These are phyloP conservation scores for Melanaphis sacchari DNA, from an alignment of 1,140 invertebrate species.

Conservation along the genomic window DNA sequence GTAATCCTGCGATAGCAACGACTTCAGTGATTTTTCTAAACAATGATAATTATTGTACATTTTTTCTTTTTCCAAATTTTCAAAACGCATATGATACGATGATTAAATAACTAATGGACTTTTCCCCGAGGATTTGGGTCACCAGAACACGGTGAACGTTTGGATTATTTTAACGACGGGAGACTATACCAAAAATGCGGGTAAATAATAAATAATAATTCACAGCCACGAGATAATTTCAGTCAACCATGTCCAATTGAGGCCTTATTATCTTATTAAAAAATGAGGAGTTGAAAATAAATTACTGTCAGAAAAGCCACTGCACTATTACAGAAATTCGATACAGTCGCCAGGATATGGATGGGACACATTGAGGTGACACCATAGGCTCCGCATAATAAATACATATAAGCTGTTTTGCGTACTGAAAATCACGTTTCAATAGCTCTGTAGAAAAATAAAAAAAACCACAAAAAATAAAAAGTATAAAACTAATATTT, in stretches of 20 bases:
- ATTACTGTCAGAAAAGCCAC: not conserved
- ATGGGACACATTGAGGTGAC: not conserved
- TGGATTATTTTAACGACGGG: constrained; percentile 26
- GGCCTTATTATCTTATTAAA: constrained; percentile 50
- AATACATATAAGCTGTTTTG: not conserved
- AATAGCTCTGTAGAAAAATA: not conserved
- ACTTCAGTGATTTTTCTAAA: constrained; percentile 10
- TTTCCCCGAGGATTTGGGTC: constrained; percentile 33
- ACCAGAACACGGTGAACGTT: constrained; percentile 22
- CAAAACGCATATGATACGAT: not conserved
- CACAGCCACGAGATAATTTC: constrained; percentile 34
- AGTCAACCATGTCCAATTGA: constrained; percentile 31
- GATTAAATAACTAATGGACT: not conserved
- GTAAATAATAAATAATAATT: constrained; percentile 40
- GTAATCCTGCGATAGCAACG: not conserved
- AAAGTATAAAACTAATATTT: not conserved
- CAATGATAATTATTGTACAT: not conserved
- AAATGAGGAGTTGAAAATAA: not conserved
- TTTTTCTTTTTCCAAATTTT: constrained; percentile 17
- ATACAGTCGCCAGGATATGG: not conserved
- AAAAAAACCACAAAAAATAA: not conserved
- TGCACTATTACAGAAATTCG: constrained; percentile 38
- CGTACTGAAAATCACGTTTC: not conserved
- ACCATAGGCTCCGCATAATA: not conserved
- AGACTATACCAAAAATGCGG: constrained; percentile 28